A percentile compares a stretch with the other conserved stretches of the same genome.
Conservation (phyloP, 1,140 invertebrate genomes). For the Drosophila navojoa region DNA sequence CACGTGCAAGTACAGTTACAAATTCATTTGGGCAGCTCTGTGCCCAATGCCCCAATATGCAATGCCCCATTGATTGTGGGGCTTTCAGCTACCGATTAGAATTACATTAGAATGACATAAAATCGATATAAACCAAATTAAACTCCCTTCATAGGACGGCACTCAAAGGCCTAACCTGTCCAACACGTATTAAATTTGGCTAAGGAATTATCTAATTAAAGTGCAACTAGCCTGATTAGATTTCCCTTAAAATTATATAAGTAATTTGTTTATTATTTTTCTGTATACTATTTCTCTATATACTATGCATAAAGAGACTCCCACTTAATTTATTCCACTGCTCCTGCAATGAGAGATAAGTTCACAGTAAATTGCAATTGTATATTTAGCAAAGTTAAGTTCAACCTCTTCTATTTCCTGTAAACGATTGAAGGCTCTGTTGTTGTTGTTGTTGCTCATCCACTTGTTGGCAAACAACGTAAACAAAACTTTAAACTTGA, state of each 20-base stretch:
- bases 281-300: too few species aligned
- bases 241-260: too few species aligned
- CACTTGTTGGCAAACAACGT: neutral
- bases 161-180: neutral
- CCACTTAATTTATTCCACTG: too few species aligned
- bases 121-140: conserved; percentile 58
- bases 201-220: neutral
- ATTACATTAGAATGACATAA: conserved; percentile 55
- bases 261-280: too few species aligned
- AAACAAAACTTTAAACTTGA: neutral
- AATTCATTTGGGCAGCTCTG: conserved; percentile 29
- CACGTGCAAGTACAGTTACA: conserved; percentile 35
- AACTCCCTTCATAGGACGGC: conserved; percentile 1
- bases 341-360: too few species aligned
- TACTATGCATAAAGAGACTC: too few species aligned
- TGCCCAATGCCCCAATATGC: neutral
- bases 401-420: too few species aligned
- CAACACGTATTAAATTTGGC: neutral
- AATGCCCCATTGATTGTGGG: conserved; percentile 27
- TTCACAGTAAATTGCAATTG: too few species aligned
- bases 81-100: conserved; percentile 12
- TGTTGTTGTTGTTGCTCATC: neutral
- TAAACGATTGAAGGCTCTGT: neutral
- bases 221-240: too few species aligned
- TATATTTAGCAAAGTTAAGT: too few species aligned